phyloP scores from a whole-genome alignment of 2,113 vertebrate species.

The Tonatia bakeri region DNA sequence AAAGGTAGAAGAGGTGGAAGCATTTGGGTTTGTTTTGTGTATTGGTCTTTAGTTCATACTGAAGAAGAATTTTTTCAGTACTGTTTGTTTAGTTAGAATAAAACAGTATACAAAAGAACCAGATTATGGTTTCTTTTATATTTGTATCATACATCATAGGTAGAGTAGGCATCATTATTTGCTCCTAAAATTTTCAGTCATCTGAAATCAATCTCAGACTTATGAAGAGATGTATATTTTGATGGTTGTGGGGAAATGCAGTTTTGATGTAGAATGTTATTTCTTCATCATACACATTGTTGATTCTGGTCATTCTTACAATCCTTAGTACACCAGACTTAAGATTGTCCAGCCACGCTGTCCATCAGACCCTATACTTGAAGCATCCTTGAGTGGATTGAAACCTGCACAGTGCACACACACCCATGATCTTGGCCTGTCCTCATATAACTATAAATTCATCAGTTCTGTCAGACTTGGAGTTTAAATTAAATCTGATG shows the following conservation, averaged over 20 bases:
- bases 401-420: background rate
- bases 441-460: background rate
- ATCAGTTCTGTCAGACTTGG: background rate
- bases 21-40: background rate
- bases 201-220: constrained; percentile 33
- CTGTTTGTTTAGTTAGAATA: constrained; percentile 9
- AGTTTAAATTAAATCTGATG: constrained; percentile 46
- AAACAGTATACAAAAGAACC: background rate
- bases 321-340: background rate
- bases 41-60: background rate
- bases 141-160: background rate
- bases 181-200: constrained; percentile 7
- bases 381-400: background rate
- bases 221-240: constrained; percentile 14
- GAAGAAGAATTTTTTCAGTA: constrained; percentile 10
- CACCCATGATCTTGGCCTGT: background rate
- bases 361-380: background rate
- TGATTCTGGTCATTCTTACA: constrained; percentile 13
- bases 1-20: background rate
- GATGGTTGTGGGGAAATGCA: background rate
- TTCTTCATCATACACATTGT: background rate
- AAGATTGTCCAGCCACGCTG: background rate
- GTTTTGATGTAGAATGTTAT: background rate
- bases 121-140: background rate
- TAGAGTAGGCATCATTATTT: background rate